Conservation (phyloP, 2,797 vertebrate species). For the Acanthurus tractus region DNA sequence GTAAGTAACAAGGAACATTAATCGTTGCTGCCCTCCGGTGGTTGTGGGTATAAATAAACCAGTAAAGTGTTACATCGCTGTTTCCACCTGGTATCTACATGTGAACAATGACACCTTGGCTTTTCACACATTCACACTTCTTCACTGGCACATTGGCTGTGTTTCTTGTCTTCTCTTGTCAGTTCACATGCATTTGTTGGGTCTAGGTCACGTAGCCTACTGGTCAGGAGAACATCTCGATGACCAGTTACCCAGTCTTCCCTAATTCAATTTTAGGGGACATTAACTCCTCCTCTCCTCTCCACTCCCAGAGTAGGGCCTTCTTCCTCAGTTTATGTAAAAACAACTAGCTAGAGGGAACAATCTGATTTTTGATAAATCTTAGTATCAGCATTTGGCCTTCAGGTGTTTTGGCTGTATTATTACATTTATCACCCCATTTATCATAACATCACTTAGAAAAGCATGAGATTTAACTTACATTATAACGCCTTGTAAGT, state of each 20-base stretch:
- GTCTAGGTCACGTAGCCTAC: background rate
- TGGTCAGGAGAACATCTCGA: background rate
- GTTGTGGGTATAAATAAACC: too few relatives aligned
- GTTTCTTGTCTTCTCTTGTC: background rate
- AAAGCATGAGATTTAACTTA: background rate
- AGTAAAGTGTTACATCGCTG: too few relatives aligned
- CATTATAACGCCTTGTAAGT: background rate
- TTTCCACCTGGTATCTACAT: too few relatives aligned
- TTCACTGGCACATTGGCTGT: background rate
- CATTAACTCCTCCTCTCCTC: background rate
- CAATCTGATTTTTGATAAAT: slow-evolving; percentile 72
- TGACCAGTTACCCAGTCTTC: background rate
- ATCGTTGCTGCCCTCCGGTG: too few relatives aligned
- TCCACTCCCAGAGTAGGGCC: background rate
- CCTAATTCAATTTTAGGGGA: background rate
- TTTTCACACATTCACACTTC: background rate
- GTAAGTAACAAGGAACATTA: too few relatives aligned
- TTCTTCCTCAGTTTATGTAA: background rate
- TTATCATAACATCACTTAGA: background rate
- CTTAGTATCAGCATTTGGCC: slow-evolving; percentile 71
- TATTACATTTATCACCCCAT: background rate
- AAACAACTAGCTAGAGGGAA: slow-evolving; percentile 5
- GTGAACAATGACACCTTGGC: background rate
- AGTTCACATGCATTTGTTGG: background rate
- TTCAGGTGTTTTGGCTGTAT: slow-evolving; percentile 68